A percentile compares a stretch with the other conserved stretches of the same genome.
Conservation (phyloP, 1,140 invertebrate species). For the Pemphigus obesinymphae region DNA sequence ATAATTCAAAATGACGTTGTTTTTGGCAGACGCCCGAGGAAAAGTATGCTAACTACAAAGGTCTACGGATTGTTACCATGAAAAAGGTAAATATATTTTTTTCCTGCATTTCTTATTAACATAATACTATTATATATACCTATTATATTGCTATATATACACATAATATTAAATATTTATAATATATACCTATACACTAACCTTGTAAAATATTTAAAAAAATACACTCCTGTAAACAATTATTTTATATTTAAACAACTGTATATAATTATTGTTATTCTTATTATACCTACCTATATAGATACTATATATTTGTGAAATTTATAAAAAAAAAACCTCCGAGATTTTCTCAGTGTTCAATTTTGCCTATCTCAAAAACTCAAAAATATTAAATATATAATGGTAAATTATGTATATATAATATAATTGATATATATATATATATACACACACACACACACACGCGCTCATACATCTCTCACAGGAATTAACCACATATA, state of each 20-base stretch:
- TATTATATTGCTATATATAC: too few species aligned
- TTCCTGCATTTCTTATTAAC: not conserved
- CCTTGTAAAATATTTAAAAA: not conserved
- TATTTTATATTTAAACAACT: not conserved
- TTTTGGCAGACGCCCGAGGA: constrained; percentile 64
- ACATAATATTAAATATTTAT: not conserved
- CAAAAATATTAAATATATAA: not conserved
- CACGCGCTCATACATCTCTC: not conserved
- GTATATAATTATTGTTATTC: not conserved
- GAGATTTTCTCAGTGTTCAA: not conserved
- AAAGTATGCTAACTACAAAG: constrained; percentile 65
- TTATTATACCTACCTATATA: not conserved
- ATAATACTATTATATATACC: not conserved
- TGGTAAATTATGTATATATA: not conserved
- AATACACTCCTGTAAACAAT: not conserved
- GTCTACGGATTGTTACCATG: constrained; percentile 66
- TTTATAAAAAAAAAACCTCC: not conserved
- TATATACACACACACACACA: not conserved
- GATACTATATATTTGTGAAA: not conserved
- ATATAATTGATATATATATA: not conserved
- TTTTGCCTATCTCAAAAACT: not conserved
- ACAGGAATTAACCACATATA: not conserved
- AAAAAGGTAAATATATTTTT: constrained; percentile 63
- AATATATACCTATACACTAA: not conserved
- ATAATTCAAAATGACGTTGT: constrained; percentile 43